phyloP scores from a whole-genome alignment of 2,888 invertebrate genomes.

The Erannis defoliaria region DNA sequence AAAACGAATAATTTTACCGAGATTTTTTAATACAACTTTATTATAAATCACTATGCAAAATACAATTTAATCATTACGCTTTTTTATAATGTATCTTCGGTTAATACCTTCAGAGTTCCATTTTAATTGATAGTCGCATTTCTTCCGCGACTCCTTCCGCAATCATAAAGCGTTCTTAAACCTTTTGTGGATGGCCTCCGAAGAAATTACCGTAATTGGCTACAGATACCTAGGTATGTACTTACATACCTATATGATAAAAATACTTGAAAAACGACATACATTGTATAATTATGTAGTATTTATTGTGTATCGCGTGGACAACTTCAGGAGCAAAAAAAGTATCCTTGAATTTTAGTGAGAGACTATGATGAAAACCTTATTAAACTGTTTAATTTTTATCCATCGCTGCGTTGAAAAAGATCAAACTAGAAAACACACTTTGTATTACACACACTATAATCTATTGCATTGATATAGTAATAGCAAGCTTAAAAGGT shows the following conservation, averaged over 20 bases:
- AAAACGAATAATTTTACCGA: too few relatives aligned
- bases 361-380: too few relatives aligned
- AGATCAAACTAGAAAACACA: too few relatives aligned
- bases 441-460: too few relatives aligned
- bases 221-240: slow-evolving; percentile 14
- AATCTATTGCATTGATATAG: too few relatives aligned
- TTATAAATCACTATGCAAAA: background rate
- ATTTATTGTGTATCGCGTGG: background rate
- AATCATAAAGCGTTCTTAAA: slow-evolving; percentile 32
- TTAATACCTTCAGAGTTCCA: slow-evolving; percentile 23
- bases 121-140: slow-evolving; percentile 30
- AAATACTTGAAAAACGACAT: background rate
- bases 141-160: slow-evolving; percentile 38
- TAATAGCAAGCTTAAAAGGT: too few relatives aligned
- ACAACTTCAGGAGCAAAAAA: too few relatives aligned
- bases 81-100: slow-evolving; percentile 8
- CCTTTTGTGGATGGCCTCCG: slow-evolving; percentile 38
- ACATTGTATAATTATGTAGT: background rate
- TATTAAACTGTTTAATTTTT: too few relatives aligned
- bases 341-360: background rate
- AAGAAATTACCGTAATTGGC: slow-evolving; percentile 42
- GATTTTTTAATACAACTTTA: background rate
- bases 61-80: background rate
- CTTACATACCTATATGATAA: too few relatives aligned
- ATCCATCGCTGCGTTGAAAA: too few relatives aligned